phyloP scores from a whole-genome alignment of 2,888 invertebrate genomes.

The Sclerodermus sp. region DNA sequence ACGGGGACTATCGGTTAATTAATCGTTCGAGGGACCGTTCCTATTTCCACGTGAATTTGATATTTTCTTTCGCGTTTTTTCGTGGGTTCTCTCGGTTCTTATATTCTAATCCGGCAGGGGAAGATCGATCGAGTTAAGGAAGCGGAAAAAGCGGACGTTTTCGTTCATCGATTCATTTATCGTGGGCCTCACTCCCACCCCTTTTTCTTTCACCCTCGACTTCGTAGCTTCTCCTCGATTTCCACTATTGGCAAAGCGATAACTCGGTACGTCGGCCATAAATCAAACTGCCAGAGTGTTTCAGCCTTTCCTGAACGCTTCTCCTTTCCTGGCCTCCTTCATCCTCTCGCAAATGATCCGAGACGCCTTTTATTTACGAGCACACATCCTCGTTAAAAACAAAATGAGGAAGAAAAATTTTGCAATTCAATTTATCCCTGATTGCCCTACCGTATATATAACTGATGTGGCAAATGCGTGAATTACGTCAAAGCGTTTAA shows the following conservation, averaged over 20 bases:
- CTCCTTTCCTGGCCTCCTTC: slow-evolving; percentile 30
- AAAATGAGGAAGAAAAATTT: slow-evolving; percentile 4
- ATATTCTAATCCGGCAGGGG: too few species aligned
- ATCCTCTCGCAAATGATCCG: slow-evolving; percentile 36
- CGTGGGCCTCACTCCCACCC: slow-evolving; percentile 14
- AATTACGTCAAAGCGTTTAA: too few species aligned
- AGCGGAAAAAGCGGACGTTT: slow-evolving; percentile 28
- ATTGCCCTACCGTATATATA: too few species aligned
- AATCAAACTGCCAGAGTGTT: slow-evolving; percentile 50
- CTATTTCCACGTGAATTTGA: too few species aligned
- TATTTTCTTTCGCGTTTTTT: too few species aligned
- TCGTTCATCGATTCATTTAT: slow-evolving; percentile 47
- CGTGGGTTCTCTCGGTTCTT: too few species aligned
- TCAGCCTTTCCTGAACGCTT: slow-evolving; percentile 27
- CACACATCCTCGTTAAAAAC: slow-evolving; percentile 14
- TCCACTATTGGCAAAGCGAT: slow-evolving; percentile 55
- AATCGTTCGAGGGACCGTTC: too few species aligned
- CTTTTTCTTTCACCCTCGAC: slow-evolving; percentile 34
- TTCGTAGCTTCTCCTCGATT: slow-evolving; percentile 37
- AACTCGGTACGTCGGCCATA: slow-evolving; percentile 54
- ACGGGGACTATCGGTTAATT: too few species aligned
- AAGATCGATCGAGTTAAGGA: neutral
- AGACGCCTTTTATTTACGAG: slow-evolving; percentile 28
- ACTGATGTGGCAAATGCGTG: too few species aligned
- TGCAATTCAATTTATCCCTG: too few species aligned